These are phyloP conservation scores for Nibea albiflora DNA, from an alignment of 2,113 vertebrate genomes.

Conservation along the genomic window DNA sequence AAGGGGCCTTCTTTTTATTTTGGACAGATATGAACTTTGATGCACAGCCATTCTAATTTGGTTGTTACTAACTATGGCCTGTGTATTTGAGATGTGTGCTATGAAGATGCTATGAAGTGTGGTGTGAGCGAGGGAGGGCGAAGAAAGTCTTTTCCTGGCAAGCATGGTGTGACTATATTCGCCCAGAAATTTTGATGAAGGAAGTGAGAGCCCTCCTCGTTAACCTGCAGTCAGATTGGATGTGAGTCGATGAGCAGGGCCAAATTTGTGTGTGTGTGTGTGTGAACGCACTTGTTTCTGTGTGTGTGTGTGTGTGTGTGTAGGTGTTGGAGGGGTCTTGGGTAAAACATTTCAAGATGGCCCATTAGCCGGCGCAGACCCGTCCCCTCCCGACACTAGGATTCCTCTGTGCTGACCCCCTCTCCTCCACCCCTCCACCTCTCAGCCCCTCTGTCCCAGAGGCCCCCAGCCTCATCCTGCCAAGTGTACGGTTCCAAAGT, in stretches of 20 bases:
- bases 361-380: constrained; percentile 78
- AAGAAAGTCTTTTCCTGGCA: constrained; percentile 10
- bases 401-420: constrained; percentile 79
- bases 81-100: constrained; percentile 11
- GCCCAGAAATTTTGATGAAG: constrained; percentile 60
- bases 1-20: not conserved
- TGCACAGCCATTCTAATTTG: not conserved
- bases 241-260: constrained; percentile 74
- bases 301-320: constrained; percentile 56
- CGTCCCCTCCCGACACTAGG: constrained; percentile 75
- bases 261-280: constrained; percentile 57
- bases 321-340: constrained; percentile 72
- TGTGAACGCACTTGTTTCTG: constrained; percentile 5
- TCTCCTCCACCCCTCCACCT: constrained; percentile 61
- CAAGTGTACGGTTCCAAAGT: constrained; percentile 93
- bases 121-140: not conserved
- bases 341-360: constrained; percentile 88
- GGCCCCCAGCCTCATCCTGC: constrained; percentile 87
- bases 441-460: constrained; percentile 80
- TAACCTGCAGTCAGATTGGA: constrained; percentile 76
- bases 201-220: constrained; percentile 72
- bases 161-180: constrained; percentile 37
- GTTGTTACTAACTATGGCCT: not conserved
- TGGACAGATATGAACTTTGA: not conserved
- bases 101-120: not conserved